Evolutionary conservation across 2,113 vertebrate genomes (phyloP).

Genomic region (Trinectes maculatus): DNA sequence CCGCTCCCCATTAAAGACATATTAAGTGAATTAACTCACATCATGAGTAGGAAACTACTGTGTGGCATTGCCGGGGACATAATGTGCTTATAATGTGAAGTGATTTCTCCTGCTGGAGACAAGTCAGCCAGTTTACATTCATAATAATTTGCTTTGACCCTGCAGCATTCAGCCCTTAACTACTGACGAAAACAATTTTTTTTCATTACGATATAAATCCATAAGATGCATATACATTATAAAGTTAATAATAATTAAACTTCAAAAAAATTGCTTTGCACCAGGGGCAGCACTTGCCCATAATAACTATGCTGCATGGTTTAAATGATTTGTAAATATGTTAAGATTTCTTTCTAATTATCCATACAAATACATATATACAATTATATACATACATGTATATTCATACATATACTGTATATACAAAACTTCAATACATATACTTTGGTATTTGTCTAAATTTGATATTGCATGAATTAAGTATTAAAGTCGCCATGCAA

Average conservation of each 20-base stretch:
- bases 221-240: not conserved
- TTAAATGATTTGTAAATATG: not conserved
- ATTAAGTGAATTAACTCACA: slow-evolving; percentile 82
- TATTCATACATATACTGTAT: too few relatives aligned
- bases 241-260: not conserved
- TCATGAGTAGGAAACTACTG: slow-evolving; percentile 72
- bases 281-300: too few relatives aligned
- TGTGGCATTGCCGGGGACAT: slow-evolving; percentile 74
- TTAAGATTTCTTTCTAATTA: not conserved
- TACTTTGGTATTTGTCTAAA: too few relatives aligned
- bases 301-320: not conserved
- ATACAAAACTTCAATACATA: too few relatives aligned
- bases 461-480: too few relatives aligned
- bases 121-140: slow-evolving; percentile 62
- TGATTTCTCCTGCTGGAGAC: slow-evolving; percentile 75
- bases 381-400: too few relatives aligned
- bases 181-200: not conserved
- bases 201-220: too few relatives aligned
- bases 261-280: not conserved
- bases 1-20: slow-evolving; percentile 79
- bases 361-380: too few relatives aligned
- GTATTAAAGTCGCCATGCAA: too few relatives aligned
- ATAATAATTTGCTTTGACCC: slow-evolving; percentile 66
- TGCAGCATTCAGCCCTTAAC: slow-evolving; percentile 9
- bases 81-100: slow-evolving; percentile 80